Base-by-base conservation (phyloP, 2,888 invertebrate genomes). In the Camptogramma bilineatum region DNA sequence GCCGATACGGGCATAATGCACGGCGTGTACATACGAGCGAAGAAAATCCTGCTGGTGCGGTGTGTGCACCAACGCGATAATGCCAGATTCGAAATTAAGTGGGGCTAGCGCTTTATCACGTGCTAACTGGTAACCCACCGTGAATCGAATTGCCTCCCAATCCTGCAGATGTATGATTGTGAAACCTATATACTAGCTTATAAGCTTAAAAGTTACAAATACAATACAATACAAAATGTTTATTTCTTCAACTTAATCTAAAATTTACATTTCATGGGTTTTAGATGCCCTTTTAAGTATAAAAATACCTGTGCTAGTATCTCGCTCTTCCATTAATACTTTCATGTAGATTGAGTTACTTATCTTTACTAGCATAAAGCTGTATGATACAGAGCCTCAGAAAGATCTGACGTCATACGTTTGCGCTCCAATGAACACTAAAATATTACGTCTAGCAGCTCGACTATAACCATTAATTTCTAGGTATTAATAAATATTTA, bases 1-100 rank as follows among this genome's bases (percentile, higher is more conserved):
- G 47, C 61, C 52, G 54, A 42, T 51, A 60, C 24, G 34, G 31
- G n/a, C 34, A 39, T 67, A 58, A 64, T 61, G 57, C 54, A 16
- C 18, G 42, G 28, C 9, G 44, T 17, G 44, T 52, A 42, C 18
- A 42, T 39, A 57, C 42, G 47, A 18, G 52, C 42, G 39, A 31
- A 31, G 42, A 62, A 62, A 47, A 59, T 58, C 47, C 42, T 44
- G 52, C 48, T 52, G 54, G 46, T 21, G 56, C 17, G 42, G 50
- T 17, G 48, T 28, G 52, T 53, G 61, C 52, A 21, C 24, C 31
- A 39, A 8, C 56, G 55, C 34, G 62, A 66, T 66, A 62, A 39
- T 34, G 39, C 57, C 1, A 17, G 51, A 55, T 50, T 51, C 17
- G 2, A 34, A 55, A 50, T 60, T n/a, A 28, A 60, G 50, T 61